Evolutionary conservation across 30 jellyfish, hydroid and myxozoan species (phyloP).

Genomic region (Turritopsis rubra): DNA sequence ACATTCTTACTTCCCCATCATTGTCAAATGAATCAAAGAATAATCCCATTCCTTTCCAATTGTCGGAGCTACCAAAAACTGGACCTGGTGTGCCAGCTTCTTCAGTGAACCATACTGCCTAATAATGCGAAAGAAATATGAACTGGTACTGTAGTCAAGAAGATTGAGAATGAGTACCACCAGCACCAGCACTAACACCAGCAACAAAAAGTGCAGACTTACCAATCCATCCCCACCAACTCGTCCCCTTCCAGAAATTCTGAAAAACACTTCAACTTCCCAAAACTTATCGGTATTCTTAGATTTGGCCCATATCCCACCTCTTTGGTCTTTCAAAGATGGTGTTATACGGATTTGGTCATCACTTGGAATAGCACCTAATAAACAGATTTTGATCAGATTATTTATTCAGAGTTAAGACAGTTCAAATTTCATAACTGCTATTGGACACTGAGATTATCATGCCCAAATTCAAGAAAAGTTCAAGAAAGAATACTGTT

Average conservation of each 20-base stretch:
- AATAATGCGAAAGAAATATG: neutral
- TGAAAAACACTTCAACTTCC: conserved; percentile 77
- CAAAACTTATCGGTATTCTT: conserved; percentile 66
- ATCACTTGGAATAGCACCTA: conserved; percentile 96
- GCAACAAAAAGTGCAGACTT: neutral
- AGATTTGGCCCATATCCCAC: conserved; percentile 71
- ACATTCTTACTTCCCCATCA: conserved; percentile 73
- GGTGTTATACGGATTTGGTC: conserved; percentile 87
- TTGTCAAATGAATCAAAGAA: conserved; percentile 89
- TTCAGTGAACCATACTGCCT: conserved; percentile 96
- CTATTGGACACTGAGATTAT: too few species aligned
- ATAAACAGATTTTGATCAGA: neutral
- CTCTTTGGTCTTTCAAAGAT: conserved; percentile 86
- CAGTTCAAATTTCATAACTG: neutral
- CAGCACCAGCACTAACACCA: neutral
- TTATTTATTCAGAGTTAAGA: neutral
- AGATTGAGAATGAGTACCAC: neutral
- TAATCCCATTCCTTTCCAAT: conserved; percentile 95
- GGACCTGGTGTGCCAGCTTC: conserved; percentile 74
- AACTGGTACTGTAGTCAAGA: neutral
- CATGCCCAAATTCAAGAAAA: too few species aligned
- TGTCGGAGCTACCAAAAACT: conserved; percentile 85
- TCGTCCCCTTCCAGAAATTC: conserved; percentile 81
- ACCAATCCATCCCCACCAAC: conserved; percentile 99
- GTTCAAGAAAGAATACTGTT: too few species aligned